Base-by-base conservation (phyloP, 1,140 invertebrate genomes). In the Protaetia brevitarsis region DNA sequence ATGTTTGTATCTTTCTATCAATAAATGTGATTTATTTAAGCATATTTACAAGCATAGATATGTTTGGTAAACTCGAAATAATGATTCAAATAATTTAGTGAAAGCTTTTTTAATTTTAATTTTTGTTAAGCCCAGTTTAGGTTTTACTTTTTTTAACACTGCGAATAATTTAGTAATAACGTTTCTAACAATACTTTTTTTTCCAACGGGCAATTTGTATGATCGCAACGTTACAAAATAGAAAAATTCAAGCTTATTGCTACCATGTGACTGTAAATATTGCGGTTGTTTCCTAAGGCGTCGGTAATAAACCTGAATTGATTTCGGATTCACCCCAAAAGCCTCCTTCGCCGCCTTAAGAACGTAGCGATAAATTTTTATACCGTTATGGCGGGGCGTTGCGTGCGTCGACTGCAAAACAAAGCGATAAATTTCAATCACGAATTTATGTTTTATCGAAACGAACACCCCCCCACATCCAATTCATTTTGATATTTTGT, bases 371-470 rank as follows among this genome's bases (percentile, higher is more conserved):
- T 51, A 51, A 51, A 23, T 51, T 51, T 51, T 51, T 51, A 51
- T 19, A 23, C 19, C 19, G 19, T 6, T 11, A 21, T 51, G 19
- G 19, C 19, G 19, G 2, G 11, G 19, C 41, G 41, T 51, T 51
- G 41, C 41, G 6, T 26, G 19, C 7, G 13, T 26, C 26, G 41
- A 23, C 41, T 51, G 26, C 10, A 51, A 21, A 51, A 23, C 41
- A 51, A 23, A 10, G 19, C 16, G 19, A 51, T 51, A 51, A 51
- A 23, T 23, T 51, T 51, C 41, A 51, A 51, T 51, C 41, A 51
- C 11, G 41, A 51, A 51, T 51, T 51, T 51, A 51, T 51, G 41
- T 51, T 51, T 51, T 51, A 51, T 23, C 41, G 26, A 51, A 23
- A 51, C 41, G 41, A 10, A 8, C 26, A 19, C 21, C 11, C 37